Conservation (phyloP, 2,113 vertebrate species). For the Pituophis catenifer region DNA sequence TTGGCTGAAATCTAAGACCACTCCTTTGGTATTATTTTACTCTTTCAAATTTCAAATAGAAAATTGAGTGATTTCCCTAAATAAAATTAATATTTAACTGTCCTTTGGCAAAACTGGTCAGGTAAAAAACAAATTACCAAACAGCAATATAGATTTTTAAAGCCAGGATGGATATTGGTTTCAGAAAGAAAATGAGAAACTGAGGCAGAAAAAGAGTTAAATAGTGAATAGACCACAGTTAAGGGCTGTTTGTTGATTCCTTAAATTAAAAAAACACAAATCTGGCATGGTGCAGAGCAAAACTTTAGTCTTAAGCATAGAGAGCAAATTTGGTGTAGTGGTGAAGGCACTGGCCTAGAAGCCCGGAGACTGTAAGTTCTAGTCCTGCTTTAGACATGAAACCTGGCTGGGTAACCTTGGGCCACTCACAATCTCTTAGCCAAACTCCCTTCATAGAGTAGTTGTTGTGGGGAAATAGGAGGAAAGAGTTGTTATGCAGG, state of each 20-base stretch:
- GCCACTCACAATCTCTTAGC: not conserved
- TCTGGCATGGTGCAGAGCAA: not conserved
- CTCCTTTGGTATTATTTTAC: slow-evolving; percentile 8
- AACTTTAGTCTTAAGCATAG: not conserved
- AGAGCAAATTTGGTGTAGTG: not conserved
- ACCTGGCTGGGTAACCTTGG: not conserved
- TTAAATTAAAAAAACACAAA: not conserved
- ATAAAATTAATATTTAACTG: not conserved
- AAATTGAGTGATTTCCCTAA: not conserved
- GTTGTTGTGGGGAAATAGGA: not conserved
- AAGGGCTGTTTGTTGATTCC: not conserved
- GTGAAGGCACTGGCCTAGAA: not conserved
- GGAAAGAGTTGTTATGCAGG: not conserved
- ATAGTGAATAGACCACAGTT: not conserved
- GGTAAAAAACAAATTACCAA: not conserved
- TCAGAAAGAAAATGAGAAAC: not conserved
- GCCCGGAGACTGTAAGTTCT: not conserved
- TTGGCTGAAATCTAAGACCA: not conserved
- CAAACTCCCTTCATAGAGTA: not conserved
- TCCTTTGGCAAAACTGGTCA: not conserved
- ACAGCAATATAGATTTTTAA: not conserved
- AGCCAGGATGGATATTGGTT: not conserved
- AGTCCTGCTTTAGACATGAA: not conserved
- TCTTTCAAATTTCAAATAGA: not conserved
- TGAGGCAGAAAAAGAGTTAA: not conserved